Base-by-base conservation (phyloP, 1,140 invertebrate genomes). In the Aphidius gifuensis region DNA sequence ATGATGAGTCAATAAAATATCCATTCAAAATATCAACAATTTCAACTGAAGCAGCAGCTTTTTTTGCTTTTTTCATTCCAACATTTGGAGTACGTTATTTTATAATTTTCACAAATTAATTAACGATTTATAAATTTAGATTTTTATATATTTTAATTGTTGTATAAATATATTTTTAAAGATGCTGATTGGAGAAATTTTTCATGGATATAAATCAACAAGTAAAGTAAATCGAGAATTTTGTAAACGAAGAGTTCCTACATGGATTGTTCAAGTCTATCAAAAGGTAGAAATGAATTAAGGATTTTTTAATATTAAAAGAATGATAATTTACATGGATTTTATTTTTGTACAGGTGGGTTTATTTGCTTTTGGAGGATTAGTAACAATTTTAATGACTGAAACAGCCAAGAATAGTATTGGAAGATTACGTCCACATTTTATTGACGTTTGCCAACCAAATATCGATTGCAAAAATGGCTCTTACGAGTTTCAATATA, bases 341-440 rank as follows among this genome's bases (percentile, higher is more conserved):
- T 9, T n/a, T 6, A 11, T 32, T 32, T 32, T 4, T 32, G 23
- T 32, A 32, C 23, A 87, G 62, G 78, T 93, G 9, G 89, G 90
- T 3, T 79, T 92, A 1, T 96, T 95, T 72, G 86, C 88, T 46
- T 96, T 95, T 76, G 94, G 93, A 0, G 88, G 90, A 9, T 87
- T 87, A 2, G 86, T 88, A 62, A 91, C 89, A 54, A 90, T 93
- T 76, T 77, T 94, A 11, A 87, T 88, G 7, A 96, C 93, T 4
- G 93, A 97, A 71, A 87, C 96, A 67, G 92, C 90, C 38, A 98
- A 97, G 79, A 97, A 96, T 70, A 89, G 89, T 2, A 89, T 97
- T 63, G 96, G 96, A 40, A 84, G 95, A 55, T 80, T 97, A 60
- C 81, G 96, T 67, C 96, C 96, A 8, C 94, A 98, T 81, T 98